Conservation (phyloP, 2,113 vertebrate species). For the Euleptes europaea region DNA sequence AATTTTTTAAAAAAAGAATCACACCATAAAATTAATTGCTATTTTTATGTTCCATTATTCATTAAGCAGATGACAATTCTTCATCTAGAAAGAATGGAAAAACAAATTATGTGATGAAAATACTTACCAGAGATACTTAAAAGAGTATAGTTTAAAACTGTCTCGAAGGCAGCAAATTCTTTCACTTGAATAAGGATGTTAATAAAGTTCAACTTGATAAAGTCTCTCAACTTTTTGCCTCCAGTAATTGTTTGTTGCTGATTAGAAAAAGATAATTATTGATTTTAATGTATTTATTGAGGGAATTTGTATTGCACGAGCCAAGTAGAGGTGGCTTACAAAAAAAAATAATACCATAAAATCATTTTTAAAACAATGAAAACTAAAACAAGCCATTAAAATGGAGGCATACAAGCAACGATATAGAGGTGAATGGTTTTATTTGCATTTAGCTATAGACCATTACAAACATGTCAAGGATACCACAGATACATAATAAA, state of each 20-base stretch:
- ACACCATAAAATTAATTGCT: conserved; percentile 20
- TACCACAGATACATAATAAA: no score
- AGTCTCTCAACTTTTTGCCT: not conserved
- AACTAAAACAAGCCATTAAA: no score
- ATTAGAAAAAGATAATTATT: no score
- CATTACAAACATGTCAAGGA: no score
- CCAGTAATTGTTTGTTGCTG: not conserved
- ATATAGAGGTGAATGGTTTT: no score
- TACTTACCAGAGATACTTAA: not conserved
- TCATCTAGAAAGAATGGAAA: not conserved
- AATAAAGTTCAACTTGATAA: not conserved
- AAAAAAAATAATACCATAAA: no score
- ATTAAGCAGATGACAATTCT: conserved; percentile 44
- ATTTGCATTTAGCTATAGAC: no score
- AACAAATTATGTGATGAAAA: not conserved
- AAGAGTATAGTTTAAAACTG: not conserved
- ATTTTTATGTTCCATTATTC: conserved; percentile 42
- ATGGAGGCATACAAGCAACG: no score
- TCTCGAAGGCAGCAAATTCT: not conserved
- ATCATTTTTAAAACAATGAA: no score
- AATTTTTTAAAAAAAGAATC: not conserved
- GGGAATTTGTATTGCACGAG: no score
- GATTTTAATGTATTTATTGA: no score
- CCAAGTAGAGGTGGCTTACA: no score
- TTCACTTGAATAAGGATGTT: not conserved